These are phyloP conservation scores for Haliclystus octoradiatus DNA, from an alignment of 30 jellyfish, hydroid and myxozoan genomes.

Conservation along the genomic window DNA sequence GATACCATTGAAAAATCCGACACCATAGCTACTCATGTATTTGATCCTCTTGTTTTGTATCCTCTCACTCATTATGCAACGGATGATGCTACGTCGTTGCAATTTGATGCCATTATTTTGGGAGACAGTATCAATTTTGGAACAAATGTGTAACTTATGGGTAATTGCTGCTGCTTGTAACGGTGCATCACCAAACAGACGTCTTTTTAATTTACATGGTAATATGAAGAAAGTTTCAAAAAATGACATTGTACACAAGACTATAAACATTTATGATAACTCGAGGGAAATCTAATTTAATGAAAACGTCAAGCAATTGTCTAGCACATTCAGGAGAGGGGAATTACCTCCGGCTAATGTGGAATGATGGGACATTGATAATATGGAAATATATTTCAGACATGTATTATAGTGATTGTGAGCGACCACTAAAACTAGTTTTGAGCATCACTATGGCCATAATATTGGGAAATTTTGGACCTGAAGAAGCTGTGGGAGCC, in stretches of 20 bases:
- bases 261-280: too few relatives aligned
- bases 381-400: constrained; percentile 13
- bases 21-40: not conserved
- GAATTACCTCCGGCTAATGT: constrained; percentile 3
- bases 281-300: too few relatives aligned
- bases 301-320: constrained; percentile 19
- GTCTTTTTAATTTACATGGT: constrained; percentile 8
- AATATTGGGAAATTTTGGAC: too few relatives aligned
- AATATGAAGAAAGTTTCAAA: too few relatives aligned
- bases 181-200: constrained; percentile 17
- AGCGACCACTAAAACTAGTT: constrained; percentile 8
- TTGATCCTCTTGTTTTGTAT: not conserved
- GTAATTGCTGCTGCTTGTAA: constrained; percentile 15
- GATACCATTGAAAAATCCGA: not conserved
- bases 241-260: too few relatives aligned
- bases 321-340: constrained; percentile 1
- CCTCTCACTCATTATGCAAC: constrained; percentile 8
- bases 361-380: constrained; percentile 14
- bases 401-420: constrained; percentile 9
- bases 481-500: too few relatives aligned
- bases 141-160: constrained; percentile 18
- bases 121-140: constrained; percentile 16
- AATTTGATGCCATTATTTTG: constrained; percentile 6
- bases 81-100: not conserved
- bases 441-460: too few relatives aligned